Evolutionary conservation across 2,888 invertebrate genomes (phyloP), one percentile per base, ranked within the genome.

Genomic region (Strigamia transsilvanica): DNA sequence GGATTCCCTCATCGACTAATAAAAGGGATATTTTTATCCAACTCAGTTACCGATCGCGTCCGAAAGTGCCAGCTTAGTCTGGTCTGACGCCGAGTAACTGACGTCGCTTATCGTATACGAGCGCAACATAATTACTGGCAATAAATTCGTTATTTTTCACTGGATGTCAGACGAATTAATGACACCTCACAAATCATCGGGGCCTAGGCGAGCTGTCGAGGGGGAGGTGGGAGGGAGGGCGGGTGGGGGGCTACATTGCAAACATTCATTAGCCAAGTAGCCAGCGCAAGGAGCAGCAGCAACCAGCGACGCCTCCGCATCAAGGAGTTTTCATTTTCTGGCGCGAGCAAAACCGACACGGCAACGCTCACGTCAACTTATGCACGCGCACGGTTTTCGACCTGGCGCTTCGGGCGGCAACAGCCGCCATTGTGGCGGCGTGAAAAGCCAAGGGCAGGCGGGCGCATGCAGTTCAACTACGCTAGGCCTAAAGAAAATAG

Each of bases 91-190:
- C 56, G 9, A 56, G n/a, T 56, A 56, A 56, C 56, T 56, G 56
- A 56, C 56, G 56, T 56, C 27, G 81, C 81, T 81, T 81, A 81
- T 81, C 81, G 73, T 81, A 18, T 18, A 32, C 38, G 81, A 73
- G 81, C 61, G 56, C 83, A 79, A 66, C 80, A 82, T 83, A 83
- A 83, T 83, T 83, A 83, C 82, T 77, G 82, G 82, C 83, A 83
- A 83, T 83, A 83, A 83, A 83, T 83, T 83, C 81, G 83, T 83
- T 83, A 83, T 83, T 83, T 83, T 83, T 83, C 83, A 83, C 83
- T 82, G 81, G 82, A 83, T 83, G 83, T 83, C 83, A 83, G 83
- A 82, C 83, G 82, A 79, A 83, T 83, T 83, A 83, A 83, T 83
- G 83, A 83, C 83, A 83, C 83, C 83, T 83, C 83, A 83, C 83